Base-by-base conservation (phyloP, 2,113 vertebrate genomes). In the Colinus virginianus region DNA sequence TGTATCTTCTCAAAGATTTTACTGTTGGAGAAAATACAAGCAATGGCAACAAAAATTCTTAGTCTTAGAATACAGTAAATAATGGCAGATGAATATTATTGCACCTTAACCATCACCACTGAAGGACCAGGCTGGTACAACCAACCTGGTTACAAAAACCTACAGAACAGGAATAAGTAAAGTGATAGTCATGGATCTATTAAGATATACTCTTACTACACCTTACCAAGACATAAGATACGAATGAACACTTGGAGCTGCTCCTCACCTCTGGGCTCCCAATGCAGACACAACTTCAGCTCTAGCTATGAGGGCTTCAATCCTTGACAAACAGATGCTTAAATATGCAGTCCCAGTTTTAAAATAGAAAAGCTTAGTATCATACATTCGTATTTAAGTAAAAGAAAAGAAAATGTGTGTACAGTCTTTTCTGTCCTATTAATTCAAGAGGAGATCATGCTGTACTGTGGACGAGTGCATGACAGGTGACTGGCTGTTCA, bases 311-410 rank as follows among this genome's bases (percentile, higher is more conserved):
- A 79, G 25, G 25, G 38, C 23, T 77, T 63, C 75, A 91, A 8
- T 8, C 21, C 15, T n/a, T 59, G 79, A 67, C 9, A 45, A 32
- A 34, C 11, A 26, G 9, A 40, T 61, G 30, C 63, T 63, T 76
- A 78, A 76, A 76, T 28, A 81, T 1, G 3, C 0, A 0, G 53
- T 14, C 59, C 76, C 30, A 42, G 9, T 34, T 77, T 87, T 62
- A 32, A 11, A 93, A 42, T 4, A 42, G 18, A 17, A 17, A 88
- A 74, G 19, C 25, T 14, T 23, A 1, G 26, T 18, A 26, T 76
- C 40, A 58, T 0, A 48, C 16, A 13, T 4, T 64, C 69, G 26
- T 34, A 67, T 20, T 67, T 28, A 58, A 53, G 12, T 56, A 8
- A 53, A 67, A 15, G 16, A 7, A 84, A 74, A 64, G 4, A 58